Conservation (phyloP, 1,140 invertebrate species). For the Drosophila pandora region DNA sequence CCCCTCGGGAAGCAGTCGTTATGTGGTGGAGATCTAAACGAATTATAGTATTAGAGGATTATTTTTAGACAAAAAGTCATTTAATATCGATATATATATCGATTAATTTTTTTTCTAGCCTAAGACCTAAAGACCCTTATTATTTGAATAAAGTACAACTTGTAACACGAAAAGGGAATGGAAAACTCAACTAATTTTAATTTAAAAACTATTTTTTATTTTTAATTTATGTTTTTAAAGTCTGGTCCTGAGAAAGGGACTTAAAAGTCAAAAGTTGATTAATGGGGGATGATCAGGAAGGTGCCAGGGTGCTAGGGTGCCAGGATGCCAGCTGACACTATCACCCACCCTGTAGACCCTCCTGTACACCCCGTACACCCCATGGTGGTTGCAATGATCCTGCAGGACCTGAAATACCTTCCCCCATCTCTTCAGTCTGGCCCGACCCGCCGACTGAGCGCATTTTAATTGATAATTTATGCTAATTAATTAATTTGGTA, state of each 20-base stretch:
- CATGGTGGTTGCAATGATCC: constrained; percentile 35
- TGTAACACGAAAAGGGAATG: constrained; percentile 4
- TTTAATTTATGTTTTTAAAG: no score
- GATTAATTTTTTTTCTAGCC: constrained; percentile 9
- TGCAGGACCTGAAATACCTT: constrained; percentile 12
- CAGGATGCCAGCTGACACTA: constrained; percentile 6
- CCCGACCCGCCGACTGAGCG: constrained; percentile 46
- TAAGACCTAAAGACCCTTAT: constrained; percentile 22
- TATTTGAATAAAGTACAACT: constrained; percentile 40
- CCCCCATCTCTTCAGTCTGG: constrained; percentile 1
- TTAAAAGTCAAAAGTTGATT: constrained; percentile 18
- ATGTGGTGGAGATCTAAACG: constrained; percentile 74
- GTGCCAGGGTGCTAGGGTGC: constrained; percentile 4
- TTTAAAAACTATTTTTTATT: no score
- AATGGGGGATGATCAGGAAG: constrained; percentile 22
- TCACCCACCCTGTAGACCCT: background rate
- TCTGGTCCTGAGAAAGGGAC: background rate
- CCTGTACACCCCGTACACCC: background rate
- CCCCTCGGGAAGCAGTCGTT: constrained; percentile 78
- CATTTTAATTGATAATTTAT: constrained; percentile 75
- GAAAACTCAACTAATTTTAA: no score
- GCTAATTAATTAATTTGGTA: constrained; percentile 70
- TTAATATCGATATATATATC: no score
- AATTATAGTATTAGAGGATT: background rate
- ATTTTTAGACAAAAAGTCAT: background rate